Conservation (phyloP, 64 coral and sea anemone genomes). For the Astreopora myriophthalma region DNA sequence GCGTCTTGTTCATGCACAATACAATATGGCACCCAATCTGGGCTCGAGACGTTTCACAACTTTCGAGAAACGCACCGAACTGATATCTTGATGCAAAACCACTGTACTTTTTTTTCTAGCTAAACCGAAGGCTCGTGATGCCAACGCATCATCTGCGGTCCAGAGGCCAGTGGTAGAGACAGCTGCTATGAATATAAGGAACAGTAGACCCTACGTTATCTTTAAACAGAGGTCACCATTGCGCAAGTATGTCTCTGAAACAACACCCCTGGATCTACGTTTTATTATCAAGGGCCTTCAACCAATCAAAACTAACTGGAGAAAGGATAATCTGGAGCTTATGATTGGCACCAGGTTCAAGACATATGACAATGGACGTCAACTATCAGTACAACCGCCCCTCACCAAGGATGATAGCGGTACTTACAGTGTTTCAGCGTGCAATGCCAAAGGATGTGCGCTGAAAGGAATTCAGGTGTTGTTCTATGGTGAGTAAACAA, state of each 20-base stretch:
- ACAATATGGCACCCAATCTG: no score
- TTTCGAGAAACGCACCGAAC: no score
- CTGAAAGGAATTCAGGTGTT: neutral
- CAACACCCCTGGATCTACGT: neutral
- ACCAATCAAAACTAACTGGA: constrained; percentile 28
- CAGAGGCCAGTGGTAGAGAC: neutral
- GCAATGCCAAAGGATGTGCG: constrained; percentile 1
- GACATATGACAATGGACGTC: neutral
- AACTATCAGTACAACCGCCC: neutral
- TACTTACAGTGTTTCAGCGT: constrained; percentile 3
- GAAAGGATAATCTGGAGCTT: neutral
- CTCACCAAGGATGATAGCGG: neutral
- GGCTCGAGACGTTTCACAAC: no score
- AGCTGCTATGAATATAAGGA: neutral
- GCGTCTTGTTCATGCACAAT: no score
- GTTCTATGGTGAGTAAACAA: constrained; percentile 5
- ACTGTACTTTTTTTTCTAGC: neutral
- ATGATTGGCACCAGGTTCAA: neutral
- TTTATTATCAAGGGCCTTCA: constrained; percentile 8
- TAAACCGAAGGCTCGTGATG: neutral
- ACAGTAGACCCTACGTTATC: neutral
- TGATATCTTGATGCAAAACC: no score
- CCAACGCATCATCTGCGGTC: neutral
- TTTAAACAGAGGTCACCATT: constrained; percentile 19
- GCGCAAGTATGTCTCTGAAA: neutral